Conservation (phyloP, 2,797 vertebrate species). For the Anolis apletophallus region DNA sequence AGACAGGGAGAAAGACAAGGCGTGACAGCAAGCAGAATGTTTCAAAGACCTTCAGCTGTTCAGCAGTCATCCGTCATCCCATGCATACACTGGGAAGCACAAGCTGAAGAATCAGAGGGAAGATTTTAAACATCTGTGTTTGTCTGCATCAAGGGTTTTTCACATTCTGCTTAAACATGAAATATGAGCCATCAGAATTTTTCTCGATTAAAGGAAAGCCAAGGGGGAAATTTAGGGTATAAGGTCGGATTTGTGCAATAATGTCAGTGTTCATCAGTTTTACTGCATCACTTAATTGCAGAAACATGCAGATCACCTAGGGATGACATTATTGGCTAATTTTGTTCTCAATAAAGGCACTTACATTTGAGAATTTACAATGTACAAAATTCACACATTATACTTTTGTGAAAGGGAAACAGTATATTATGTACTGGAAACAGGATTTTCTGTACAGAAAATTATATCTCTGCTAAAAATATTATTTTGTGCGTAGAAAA, state of each 20-base stretch:
- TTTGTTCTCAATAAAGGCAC: too few species aligned
- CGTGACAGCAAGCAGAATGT: conserved; percentile 69
- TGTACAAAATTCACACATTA: too few species aligned
- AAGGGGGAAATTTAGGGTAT: not conserved
- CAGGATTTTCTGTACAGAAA: too few species aligned
- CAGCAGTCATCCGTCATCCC: conserved; percentile 64
- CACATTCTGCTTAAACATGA: not conserved
- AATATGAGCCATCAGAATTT: not conserved
- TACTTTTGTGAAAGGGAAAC: too few species aligned
- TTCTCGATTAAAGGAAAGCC: conserved; percentile 11
- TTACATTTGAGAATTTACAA: too few species aligned
- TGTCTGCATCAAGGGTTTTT: accelerated
- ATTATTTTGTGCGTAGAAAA: too few species aligned
- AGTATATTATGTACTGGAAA: too few species aligned
- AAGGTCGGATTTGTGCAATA: not conserved
- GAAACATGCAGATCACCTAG: not conserved
- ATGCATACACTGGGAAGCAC: conserved; percentile 33
- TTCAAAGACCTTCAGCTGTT: conserved; percentile 68
- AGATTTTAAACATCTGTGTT: conserved; percentile 58
- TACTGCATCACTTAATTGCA: not conserved
- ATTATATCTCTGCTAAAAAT: too few species aligned
- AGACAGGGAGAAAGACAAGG: conserved; percentile 63
- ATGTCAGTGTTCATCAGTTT: not conserved
- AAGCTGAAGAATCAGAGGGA: conserved; percentile 37
- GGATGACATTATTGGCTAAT: too few species aligned